These are phyloP conservation scores for Drepanosiphum platanoidis DNA, from an alignment of 2,888 invertebrate genomes.

Conservation along the genomic window DNA sequence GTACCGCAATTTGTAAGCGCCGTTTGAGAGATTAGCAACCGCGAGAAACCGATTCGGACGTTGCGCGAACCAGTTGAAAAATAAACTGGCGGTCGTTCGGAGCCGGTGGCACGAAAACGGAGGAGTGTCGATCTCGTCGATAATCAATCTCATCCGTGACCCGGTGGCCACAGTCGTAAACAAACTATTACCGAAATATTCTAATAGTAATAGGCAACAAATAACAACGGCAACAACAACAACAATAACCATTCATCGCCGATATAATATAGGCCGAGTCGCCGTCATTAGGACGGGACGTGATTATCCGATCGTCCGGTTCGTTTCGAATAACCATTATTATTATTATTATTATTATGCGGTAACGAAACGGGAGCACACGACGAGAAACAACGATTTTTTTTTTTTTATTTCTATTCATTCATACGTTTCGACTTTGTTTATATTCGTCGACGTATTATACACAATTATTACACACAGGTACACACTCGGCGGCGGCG, in stretches of 20 bases:
- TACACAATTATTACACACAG: too few relatives aligned
- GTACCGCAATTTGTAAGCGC: too few relatives aligned
- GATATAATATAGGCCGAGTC: too few relatives aligned
- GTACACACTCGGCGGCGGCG: too few relatives aligned
- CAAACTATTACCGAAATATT: background rate
- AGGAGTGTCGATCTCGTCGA: background rate
- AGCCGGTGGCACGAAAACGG: too few relatives aligned
- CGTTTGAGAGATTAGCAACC: too few relatives aligned
- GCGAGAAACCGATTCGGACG: too few relatives aligned
- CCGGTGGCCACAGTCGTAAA: background rate
- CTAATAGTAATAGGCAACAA: too few relatives aligned
- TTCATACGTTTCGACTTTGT: background rate
- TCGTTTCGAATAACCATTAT: background rate
- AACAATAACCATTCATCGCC: too few relatives aligned
- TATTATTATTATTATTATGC: background rate
- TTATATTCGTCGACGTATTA: background rate
- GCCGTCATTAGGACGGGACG: too few relatives aligned
- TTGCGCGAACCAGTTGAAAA: too few relatives aligned
- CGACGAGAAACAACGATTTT: background rate
- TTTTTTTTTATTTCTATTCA: background rate
- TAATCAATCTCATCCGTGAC: constrained; percentile 16
- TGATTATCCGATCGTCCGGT: background rate
- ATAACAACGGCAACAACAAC: background rate
- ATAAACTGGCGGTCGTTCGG: too few relatives aligned
- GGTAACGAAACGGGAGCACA: background rate